Evolutionary conservation across 37 sponge, comb jelly and placozoan genomes (phyloP).

Genomic region (Bolinopsis microptera): DNA sequence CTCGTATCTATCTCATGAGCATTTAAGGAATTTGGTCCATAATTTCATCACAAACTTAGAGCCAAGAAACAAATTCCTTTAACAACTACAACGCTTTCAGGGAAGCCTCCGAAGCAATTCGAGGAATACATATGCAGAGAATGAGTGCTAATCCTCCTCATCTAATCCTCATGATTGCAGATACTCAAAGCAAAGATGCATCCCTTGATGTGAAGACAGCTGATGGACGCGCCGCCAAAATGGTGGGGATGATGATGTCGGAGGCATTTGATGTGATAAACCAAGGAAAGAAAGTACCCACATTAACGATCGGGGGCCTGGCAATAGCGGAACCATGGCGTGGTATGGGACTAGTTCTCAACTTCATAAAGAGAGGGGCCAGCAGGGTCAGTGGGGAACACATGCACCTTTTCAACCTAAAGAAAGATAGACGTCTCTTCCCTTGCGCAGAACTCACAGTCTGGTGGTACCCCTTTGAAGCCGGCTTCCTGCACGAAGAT

Average conservation of each 20-base stretch:
- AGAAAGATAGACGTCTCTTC: conserved; percentile 26
- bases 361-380: neutral
- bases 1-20: too few species aligned
- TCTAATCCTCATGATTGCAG: conserved; percentile 29
- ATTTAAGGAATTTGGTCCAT: too few species aligned
- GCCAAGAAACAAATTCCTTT: too few species aligned
- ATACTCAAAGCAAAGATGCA: neutral
- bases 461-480: conserved; percentile 41
- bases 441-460: conserved; percentile 9
- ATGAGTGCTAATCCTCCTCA: neutral
- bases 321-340: neutral
- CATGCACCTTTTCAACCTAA: conserved; percentile 35
- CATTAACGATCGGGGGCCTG: conserved; percentile 8
- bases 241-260: conserved; percentile 3
- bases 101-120: neutral
- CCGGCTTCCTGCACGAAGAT: neutral
- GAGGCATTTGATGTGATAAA: neutral
- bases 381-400: neutral
- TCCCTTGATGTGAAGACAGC: neutral
- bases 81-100: conserved; percentile 12
- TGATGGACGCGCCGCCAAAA: neutral
- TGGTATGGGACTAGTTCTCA: conserved; percentile 4
- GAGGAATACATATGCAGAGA: neutral
- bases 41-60: too few species aligned
- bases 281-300: conserved; percentile 17